These are phyloP conservation scores for Phthorimaea operculella DNA, from an alignment of 1,140 invertebrate genomes.

Conservation along the genomic window DNA sequence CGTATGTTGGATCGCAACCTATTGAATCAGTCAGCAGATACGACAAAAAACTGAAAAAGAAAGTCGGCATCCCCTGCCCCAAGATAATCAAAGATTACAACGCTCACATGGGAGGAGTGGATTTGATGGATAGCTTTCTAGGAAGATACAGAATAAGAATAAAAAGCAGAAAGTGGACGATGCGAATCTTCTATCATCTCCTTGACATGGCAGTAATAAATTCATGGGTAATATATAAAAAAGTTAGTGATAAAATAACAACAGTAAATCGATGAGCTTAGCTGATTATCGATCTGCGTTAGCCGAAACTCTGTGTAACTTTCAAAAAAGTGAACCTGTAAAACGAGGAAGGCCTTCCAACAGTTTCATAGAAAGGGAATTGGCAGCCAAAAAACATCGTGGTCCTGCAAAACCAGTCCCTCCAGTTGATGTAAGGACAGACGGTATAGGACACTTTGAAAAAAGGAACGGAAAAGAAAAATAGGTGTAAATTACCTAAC, in stretches of 20 bases:
- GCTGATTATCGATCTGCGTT: conserved; percentile 37
- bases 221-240: conserved; percentile 34
- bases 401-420: conserved; percentile 11
- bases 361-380: conserved; percentile 13
- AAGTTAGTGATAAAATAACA: conserved; percentile 26
- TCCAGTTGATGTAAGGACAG: conserved; percentile 7
- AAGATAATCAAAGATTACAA: conserved; percentile 51
- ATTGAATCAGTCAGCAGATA: conserved; percentile 22
- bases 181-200: conserved; percentile 33
- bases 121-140: conserved; percentile 40
- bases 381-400: conserved; percentile 17
- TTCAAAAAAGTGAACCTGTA: conserved; percentile 10
- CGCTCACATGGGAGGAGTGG: conserved; percentile 12
- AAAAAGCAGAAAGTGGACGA: conserved; percentile 27
- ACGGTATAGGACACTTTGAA: conserved; percentile 8
- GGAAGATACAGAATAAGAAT: conserved; percentile 37
- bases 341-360: conserved; percentile 20
- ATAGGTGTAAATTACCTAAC: conserved; percentile 23
- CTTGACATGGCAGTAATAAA: conserved; percentile 25
- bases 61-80: conserved; percentile 38
- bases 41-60: conserved; percentile 23
- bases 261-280: conserved; percentile 32
- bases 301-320: conserved; percentile 29
- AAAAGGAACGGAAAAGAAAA: conserved; percentile 18
- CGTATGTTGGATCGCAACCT: conserved; percentile 29